These are phyloP conservation scores for Muntiacus muntjak DNA, from an alignment of 2,113 vertebrate genomes.

Conservation along the genomic window DNA sequence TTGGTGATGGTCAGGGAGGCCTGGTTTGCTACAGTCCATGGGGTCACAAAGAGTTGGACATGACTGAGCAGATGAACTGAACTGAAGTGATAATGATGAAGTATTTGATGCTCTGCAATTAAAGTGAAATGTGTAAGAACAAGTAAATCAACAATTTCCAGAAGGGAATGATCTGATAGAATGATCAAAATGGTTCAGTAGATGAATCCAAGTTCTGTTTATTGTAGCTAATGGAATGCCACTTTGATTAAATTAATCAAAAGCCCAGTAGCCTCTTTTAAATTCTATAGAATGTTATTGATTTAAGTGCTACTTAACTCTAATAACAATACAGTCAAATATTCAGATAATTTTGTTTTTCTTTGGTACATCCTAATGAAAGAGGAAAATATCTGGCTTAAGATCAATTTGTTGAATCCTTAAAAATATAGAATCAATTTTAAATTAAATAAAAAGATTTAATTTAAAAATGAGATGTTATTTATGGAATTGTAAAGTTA, in stretches of 20 bases:
- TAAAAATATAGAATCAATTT: background rate
- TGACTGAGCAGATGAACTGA: background rate
- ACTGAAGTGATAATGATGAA: background rate
- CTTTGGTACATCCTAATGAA: background rate
- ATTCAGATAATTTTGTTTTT: background rate
- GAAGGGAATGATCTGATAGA: slow-evolving; percentile 4
- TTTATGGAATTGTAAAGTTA: background rate
- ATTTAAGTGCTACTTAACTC: slow-evolving; percentile 28
- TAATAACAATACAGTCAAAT: background rate
- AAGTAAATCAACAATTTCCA: background rate
- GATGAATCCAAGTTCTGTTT: background rate
- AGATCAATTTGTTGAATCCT: background rate
- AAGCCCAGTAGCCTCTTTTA: background rate
- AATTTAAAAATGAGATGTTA: background rate
- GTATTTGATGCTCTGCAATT: background rate
- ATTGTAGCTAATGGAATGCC: slow-evolving; percentile 14
- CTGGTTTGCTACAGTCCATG: background rate
- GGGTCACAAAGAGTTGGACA: background rate
- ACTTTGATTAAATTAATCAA: slow-evolving; percentile 25
- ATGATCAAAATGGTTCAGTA: background rate
- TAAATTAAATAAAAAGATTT: background rate
- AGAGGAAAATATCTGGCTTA: background rate
- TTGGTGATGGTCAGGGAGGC: background rate
- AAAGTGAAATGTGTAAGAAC: background rate
- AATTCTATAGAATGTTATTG: background rate